phyloP scores from a whole-genome alignment of 1,140 invertebrate genomes.

The Drosophila chauvacae region DNA sequence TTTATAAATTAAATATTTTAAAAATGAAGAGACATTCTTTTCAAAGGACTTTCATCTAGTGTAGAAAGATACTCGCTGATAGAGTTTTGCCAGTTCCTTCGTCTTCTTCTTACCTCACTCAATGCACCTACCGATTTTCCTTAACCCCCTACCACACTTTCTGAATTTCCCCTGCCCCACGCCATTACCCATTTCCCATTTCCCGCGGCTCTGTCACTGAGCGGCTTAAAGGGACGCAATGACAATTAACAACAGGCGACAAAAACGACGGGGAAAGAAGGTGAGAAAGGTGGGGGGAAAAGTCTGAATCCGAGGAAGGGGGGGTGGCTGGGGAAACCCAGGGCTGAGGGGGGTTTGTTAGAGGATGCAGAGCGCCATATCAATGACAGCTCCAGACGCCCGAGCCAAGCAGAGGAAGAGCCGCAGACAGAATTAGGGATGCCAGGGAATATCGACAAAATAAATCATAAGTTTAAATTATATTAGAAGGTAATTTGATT shows the following conservation, averaged over 20 bases:
- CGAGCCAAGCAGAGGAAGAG: neutral
- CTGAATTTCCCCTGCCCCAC: constrained; percentile 4
- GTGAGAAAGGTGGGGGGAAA: constrained; percentile 2
- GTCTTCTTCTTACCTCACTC: constrained; percentile 20
- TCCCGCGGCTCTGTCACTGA: constrained; percentile 46
- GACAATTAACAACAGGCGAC: constrained; percentile 79
- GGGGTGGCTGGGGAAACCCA: neutral
- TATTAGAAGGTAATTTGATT: neutral
- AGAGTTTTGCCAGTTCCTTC: constrained; percentile 24
- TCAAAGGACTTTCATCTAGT: neutral
- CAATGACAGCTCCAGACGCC: constrained; percentile 61
- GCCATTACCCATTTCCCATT: constrained; percentile 28
- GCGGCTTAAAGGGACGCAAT: constrained; percentile 77
- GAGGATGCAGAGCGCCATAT: constrained; percentile 56
- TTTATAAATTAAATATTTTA: neutral
- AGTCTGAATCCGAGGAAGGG: neutral
- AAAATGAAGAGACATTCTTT: neutral
- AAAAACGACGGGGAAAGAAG: constrained; percentile 53
- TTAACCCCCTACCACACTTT: constrained; percentile 1
- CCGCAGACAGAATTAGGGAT: constrained; percentile 17
- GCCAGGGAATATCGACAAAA: neutral
- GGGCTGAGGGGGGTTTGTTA: neutral
- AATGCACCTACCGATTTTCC: constrained; percentile 5
- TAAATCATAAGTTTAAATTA: constrained; percentile 1
- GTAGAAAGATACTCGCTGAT: constrained; percentile 17